Evolutionary conservation across 2,888 invertebrate species (phyloP).

Genomic region (Dorcus parallelipipedus): DNA sequence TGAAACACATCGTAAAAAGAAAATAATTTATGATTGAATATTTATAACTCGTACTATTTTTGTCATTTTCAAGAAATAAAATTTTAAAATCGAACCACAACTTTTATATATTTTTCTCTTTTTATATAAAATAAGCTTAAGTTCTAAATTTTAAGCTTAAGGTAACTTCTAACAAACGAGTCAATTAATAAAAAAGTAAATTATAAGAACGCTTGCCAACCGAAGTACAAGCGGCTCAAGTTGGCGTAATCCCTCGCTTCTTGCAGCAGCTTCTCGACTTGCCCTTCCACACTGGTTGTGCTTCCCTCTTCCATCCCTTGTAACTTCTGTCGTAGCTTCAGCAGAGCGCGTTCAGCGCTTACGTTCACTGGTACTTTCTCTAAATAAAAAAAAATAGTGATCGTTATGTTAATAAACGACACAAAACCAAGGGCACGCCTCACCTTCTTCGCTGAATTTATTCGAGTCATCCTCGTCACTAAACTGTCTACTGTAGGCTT

Average conservation of each 20-base stretch:
- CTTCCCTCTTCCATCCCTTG: conserved; percentile 79
- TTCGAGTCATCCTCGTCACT: conserved; percentile 23
- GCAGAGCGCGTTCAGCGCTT: conserved; percentile 79
- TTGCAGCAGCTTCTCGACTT: conserved; percentile 80
- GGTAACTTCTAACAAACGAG: neutral
- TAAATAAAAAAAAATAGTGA: conserved; percentile 9
- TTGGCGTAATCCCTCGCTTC: conserved; percentile 78
- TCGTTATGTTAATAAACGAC: neutral
- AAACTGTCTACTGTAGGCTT: conserved; percentile 57
- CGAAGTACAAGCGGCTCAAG: conserved; percentile 74
- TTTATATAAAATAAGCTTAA: no score
- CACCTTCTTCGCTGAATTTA: conserved; percentile 3
- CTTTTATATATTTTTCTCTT: no score
- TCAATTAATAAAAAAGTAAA: neutral
- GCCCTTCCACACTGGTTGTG: conserved; percentile 66
- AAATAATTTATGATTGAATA: no score
- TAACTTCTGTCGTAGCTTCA: conserved; percentile 80
- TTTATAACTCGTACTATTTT: no score
- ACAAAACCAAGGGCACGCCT: neutral
- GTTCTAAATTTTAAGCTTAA: no score
- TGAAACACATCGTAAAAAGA: no score
- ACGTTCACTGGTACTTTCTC: conserved; percentile 50
- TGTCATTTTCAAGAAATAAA: no score
- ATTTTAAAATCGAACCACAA: no score
- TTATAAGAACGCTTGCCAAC: conserved; percentile 89